These are phyloP conservation scores for Eidolon helvum DNA, from an alignment of 2,113 vertebrate genomes.

Conservation along the genomic window DNA sequence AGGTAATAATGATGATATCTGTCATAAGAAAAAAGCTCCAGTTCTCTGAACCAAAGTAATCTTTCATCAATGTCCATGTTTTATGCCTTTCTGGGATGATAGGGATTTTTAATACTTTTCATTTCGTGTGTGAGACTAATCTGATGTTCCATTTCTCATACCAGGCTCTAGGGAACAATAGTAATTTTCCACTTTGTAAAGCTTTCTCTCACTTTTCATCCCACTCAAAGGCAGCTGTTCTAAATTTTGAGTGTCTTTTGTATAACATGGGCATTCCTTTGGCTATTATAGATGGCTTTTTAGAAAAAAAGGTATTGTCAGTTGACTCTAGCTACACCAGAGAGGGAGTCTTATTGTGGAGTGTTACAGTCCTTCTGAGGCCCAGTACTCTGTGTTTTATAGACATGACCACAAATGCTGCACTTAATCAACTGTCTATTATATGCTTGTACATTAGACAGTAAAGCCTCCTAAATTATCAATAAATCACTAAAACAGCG, in stretches of 20 bases:
- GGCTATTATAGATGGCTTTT: neutral
- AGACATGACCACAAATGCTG: neutral
- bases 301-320: neutral
- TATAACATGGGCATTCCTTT: neutral
- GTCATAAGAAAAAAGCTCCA: neutral
- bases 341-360: neutral
- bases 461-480: conserved; percentile 39
- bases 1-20: neutral
- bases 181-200: conserved; percentile 67
- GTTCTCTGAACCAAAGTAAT: conserved; percentile 8
- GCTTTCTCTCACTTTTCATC: conserved; percentile 36
- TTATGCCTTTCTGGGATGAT: conserved; percentile 1
- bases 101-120: conserved; percentile 60
- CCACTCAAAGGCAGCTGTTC: conserved; percentile 21
- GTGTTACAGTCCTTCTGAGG: neutral
- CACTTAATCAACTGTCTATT: neutral
- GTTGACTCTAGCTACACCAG: neutral
- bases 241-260: conserved; percentile 41
- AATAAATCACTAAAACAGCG: conserved; percentile 5
- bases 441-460: neutral
- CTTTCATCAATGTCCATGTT: neutral
- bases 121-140: conserved; percentile 64
- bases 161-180: conserved; percentile 44
- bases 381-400: neutral
- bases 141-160: conserved; percentile 60